Conservation (phyloP, 2,888 invertebrate species). For the Iselma pallidipennis region DNA sequence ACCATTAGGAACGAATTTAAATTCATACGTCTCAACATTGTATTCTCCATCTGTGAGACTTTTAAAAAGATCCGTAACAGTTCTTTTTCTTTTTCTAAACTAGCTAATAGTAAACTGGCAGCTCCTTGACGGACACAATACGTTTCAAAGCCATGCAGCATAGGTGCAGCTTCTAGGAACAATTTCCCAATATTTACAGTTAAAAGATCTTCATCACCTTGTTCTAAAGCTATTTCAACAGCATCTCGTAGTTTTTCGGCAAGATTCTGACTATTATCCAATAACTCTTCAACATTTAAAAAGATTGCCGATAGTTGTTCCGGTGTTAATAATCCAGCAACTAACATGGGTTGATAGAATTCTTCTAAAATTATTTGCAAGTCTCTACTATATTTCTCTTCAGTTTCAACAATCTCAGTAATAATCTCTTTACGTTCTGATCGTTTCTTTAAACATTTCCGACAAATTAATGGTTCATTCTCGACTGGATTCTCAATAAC, state of each 20-base stretch:
- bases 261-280: slow-evolving; percentile 81
- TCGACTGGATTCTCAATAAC: slow-evolving; percentile 76
- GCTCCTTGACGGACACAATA: slow-evolving; percentile 94
- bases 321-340: slow-evolving; percentile 86
- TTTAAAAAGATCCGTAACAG: slow-evolving; percentile 89
- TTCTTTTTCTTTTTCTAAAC: slow-evolving; percentile 93
- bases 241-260: slow-evolving; percentile 85
- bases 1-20: slow-evolving; percentile 98
- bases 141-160: slow-evolving; percentile 93
- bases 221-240: slow-evolving; percentile 81
- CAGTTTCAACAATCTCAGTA: slow-evolving; percentile 93
- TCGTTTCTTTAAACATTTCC: slow-evolving; percentile 85
- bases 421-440: slow-evolving; percentile 93
- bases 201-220: slow-evolving; percentile 80
- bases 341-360: slow-evolving; percentile 90
- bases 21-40: slow-evolving; percentile 90
- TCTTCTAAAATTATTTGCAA: slow-evolving; percentile 91
- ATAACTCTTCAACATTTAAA: slow-evolving; percentile 88
- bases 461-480: slow-evolving; percentile 80
- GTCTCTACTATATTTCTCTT: slow-evolving; percentile 93
- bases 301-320: slow-evolving; percentile 93
- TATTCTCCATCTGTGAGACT: slow-evolving; percentile 96
- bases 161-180: slow-evolving; percentile 86
- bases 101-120: slow-evolving; percentile 84
- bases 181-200: slow-evolving; percentile 90